Evolutionary conservation across 1,140 invertebrate genomes (phyloP), one percentile per base, ranked within the genome.

Genomic region (Idris sp.): DNA sequence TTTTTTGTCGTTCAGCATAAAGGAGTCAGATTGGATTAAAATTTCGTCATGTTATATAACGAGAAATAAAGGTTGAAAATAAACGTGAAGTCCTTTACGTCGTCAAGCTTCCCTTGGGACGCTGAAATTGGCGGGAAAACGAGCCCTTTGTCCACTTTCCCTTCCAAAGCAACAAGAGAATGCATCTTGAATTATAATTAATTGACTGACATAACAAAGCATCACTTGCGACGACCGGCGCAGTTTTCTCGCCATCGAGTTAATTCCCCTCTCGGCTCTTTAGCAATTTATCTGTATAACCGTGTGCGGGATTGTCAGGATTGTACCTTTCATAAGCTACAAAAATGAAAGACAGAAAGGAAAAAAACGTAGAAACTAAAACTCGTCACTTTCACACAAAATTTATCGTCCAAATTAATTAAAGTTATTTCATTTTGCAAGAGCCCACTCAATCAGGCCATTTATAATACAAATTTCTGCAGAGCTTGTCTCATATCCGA

Each of bases 111-210:
- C 61, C 56, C 62, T 53, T 35, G 62, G 62, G 62, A 67, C 54
- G 33, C 4, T 31, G 33, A 61, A 38, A 33, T 46, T 56, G 49
- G 53, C 62, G 48, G 62, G 31, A 62, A 62, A 67, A 65, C 53
- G 48, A 74, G 62, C 62, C 61, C 62, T 74, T 74, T 64, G 72
- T 74, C 64, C 58, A 58, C 41, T 51, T 64, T 58, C 35, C 64
- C 59, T 44, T 58, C 44, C 18, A 41, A 65, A 62, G 54, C 74
- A 76, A 67, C 58, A 61, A 44, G 38, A 49, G 76, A 74, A 71
- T 68, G 72, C 65, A 65, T 69, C 74, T 81, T 76, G 74, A 78
- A 81, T 81, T 79, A 79, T 77, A 79, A 81, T 81, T 81, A 79
- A 81, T 79, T 76, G 77, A 79, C 54, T 75, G 75, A 58, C 46